Evolutionary conservation across 2,113 vertebrate genomes (phyloP), one percentile per base, ranked within the genome.

Genomic region (Australoheros scitulus): DNA sequence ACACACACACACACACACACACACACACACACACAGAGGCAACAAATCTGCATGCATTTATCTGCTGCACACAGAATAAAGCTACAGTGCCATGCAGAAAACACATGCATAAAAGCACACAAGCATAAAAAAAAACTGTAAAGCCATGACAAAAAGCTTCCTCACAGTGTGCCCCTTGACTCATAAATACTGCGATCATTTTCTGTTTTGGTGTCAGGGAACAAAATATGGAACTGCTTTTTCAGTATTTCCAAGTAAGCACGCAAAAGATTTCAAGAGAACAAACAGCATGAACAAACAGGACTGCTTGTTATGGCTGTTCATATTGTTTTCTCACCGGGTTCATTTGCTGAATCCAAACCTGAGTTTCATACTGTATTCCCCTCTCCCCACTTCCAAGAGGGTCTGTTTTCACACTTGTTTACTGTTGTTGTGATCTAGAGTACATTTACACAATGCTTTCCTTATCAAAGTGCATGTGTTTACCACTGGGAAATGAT

Each of bases 351-450:
- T n/a, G 11, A 18, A 22, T 60, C 11, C 22, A 65, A 75, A 41
- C 20, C 64, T 36, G 3, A n/a, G 7, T 32, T 29, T 24, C 14
- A 34, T 70, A 13, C 20, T 58, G 7, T 36, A 47, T n/a, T 57
- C 58, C 15, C 38, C 26, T 9, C 5, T 55, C 20, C n/a, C 47
- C 20, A 4, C 13, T 9, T 7, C 14, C 7, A 3, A 11, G 3
- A 0, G 7, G 43, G 7, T 24, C 15, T n/a, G 43, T 11, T 76
- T 70, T 78, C 61, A 57, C 70, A 14, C 29, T 74, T 76, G 41
- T 83, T 90, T 83, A 75, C 55, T 43, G 52, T 75, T 83, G 58
- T 61, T 86, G 75, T 64, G 70, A 85, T 82, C 75, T 70, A 60
- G 57, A 32, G 15, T 61, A 79, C 29, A 82, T 77, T 52, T 38